phyloP scores from a whole-genome alignment of 2,113 vertebrate species.

The Crypturellus undulatus region DNA sequence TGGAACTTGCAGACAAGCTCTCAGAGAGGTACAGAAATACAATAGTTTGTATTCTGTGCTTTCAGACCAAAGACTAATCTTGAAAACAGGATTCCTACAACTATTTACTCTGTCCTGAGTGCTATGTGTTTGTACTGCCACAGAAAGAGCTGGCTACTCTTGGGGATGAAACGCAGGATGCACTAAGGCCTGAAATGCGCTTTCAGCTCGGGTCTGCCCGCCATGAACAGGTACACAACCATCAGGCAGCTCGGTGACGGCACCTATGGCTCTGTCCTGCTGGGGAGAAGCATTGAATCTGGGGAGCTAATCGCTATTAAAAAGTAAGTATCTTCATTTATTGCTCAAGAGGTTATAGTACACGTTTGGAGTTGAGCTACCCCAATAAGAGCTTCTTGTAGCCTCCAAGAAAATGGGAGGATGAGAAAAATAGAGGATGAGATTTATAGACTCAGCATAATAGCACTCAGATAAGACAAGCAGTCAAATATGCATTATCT shows the following conservation, averaged over 20 bases:
- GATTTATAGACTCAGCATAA: neutral
- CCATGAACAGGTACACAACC: slow-evolving; percentile 94
- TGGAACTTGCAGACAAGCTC: neutral
- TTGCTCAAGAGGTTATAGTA: neutral
- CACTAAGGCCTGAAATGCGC: slow-evolving; percentile 70
- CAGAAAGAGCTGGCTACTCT: slow-evolving; percentile 89
- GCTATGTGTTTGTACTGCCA: slow-evolving; percentile 86
- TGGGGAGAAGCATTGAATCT: slow-evolving; percentile 93
- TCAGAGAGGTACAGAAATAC: neutral
- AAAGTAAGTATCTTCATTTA: slow-evolving; percentile 81
- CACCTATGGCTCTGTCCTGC: slow-evolving; percentile 94
- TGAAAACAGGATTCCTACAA: slow-evolving; percentile 88
- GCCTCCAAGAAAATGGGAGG: neutral
- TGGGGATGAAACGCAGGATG: slow-evolving; percentile 67
- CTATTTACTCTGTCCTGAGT: slow-evolving; percentile 72
- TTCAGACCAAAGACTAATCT: slow-evolving; percentile 78
- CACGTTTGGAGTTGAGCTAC: neutral
- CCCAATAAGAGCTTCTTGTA: neutral
- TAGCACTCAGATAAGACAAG: neutral
- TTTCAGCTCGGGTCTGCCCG: slow-evolving; percentile 63
- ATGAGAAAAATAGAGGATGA: neutral
- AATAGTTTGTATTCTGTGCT: slow-evolving; percentile 55
- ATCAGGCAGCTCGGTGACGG: slow-evolving; percentile 96
- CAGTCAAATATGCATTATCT: neutral
- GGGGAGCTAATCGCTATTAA: slow-evolving; percentile 96